Evolutionary conservation across 2,797 vertebrate genomes (phyloP).

Genomic region (Coluber constrictor): DNA sequence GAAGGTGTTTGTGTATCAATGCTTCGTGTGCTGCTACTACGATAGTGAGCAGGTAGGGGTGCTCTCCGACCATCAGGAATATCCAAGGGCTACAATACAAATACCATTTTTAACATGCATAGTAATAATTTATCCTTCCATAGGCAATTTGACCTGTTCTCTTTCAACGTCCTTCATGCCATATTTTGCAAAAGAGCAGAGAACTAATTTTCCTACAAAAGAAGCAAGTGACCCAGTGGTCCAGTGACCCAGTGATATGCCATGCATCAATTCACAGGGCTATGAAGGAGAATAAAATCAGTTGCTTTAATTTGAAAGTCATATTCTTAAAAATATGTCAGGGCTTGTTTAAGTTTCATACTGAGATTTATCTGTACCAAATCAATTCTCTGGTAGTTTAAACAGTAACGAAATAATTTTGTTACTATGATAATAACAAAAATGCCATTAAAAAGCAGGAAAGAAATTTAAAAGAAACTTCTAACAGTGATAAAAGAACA

Average conservation of each 20-base stretch:
- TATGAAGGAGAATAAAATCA: background rate
- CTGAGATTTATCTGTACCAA: background rate
- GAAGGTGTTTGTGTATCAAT: slow-evolving; percentile 91
- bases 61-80: slow-evolving; percentile 88
- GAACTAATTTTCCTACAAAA: background rate
- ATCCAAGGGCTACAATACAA: slow-evolving; percentile 79
- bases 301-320: background rate
- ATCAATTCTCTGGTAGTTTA: background rate
- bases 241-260: background rate
- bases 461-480: background rate
- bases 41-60: slow-evolving; percentile 84
- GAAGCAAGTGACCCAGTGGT: background rate
- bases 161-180: slow-evolving; percentile 9
- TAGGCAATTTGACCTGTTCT: slow-evolving; percentile 23
- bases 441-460: background rate
- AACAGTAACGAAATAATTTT: background rate
- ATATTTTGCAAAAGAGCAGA: slow-evolving; percentile 20
- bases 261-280: background rate
- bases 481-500: background rate
- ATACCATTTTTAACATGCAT: slow-evolving; percentile 7
- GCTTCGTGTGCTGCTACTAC: slow-evolving; percentile 84
- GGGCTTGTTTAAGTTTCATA: background rate
- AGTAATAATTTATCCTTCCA: background rate
- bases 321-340: background rate
- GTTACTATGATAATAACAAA: background rate